Percentiles rank a stretch among this genome's conserved stretches.
phyloP scores from a whole-genome alignment of 2,797 vertebrate genomes.

The Neomorphus geoffroyi region DNA sequence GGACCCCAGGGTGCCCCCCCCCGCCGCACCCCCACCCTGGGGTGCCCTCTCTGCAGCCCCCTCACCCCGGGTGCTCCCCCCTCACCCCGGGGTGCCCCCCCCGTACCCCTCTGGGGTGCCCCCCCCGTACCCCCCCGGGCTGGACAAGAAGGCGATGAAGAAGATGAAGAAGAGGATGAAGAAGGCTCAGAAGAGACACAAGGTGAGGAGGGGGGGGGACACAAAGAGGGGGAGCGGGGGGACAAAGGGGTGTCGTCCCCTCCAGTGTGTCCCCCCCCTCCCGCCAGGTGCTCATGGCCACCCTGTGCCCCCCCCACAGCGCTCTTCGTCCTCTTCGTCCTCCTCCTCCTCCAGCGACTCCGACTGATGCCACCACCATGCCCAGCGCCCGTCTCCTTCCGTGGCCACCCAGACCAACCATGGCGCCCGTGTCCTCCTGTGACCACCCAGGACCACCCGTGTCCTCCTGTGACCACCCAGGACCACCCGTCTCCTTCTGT shows the following conservation, averaged over 20 bases:
- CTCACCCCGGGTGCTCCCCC: background rate
- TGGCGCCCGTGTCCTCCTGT: background rate
- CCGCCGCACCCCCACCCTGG: background rate
- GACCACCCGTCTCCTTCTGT: background rate
- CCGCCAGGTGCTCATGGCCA: background rate
- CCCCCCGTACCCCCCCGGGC: conserved; percentile 57
- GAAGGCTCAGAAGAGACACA: conserved; percentile 81
- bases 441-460: background rate
- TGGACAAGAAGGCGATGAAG: conserved; percentile 76
- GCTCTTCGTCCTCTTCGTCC: background rate
- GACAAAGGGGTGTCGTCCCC: too few relatives aligned
- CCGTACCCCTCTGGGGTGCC: conserved; percentile 27
- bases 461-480: too few relatives aligned
- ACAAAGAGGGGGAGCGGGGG: background rate
- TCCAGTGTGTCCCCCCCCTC: background rate
- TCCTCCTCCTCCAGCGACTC: background rate
- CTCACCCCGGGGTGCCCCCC: background rate
- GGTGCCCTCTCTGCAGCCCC: background rate
- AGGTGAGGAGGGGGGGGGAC: conserved; percentile 58
- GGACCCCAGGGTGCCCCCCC: conserved; percentile 44
- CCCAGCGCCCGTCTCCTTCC: too few relatives aligned
- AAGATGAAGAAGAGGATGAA: conserved; percentile 85
- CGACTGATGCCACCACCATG: background rate
- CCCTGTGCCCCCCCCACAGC: background rate
- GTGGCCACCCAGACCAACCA: too few relatives aligned